Conservation (phyloP, 1,140 invertebrate genomes). For the Chelonus insularis region DNA sequence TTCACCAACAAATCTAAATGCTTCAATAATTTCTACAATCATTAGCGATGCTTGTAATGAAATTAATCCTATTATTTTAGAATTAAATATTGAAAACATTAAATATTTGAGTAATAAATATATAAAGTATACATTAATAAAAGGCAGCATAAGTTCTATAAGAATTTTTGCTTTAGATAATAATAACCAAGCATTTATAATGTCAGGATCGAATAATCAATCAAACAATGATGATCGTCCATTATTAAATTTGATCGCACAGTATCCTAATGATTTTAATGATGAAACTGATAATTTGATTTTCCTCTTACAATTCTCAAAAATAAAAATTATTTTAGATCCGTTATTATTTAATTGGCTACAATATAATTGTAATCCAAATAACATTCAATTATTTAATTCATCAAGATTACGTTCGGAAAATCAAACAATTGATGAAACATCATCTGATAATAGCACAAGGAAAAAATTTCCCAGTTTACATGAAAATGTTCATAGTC, state of each 20-base stretch:
- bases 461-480: conserved; percentile 54
- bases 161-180: conserved; percentile 62
- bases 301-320: conserved; percentile 63
- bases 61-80: conserved; percentile 60
- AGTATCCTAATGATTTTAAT: conserved; percentile 60
- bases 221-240: conserved; percentile 28
- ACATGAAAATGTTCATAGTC: conserved; percentile 56
- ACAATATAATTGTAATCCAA: conserved; percentile 49
- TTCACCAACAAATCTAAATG: conserved; percentile 40
- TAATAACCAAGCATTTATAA: conserved; percentile 61
- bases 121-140: conserved; percentile 50
- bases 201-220: conserved; percentile 63
- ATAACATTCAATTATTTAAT: too few relatives aligned
- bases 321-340: conserved; percentile 65
- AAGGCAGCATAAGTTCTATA: conserved; percentile 52
- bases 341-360: conserved; percentile 68
- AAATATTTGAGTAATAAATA: conserved; percentile 45
- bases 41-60: conserved; percentile 60
- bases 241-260: conserved; percentile 52
- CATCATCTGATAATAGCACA: conserved; percentile 47
- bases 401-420: too few relatives aligned
- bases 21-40: conserved; percentile 56
- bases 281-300: conserved; percentile 56
- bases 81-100: conserved; percentile 60
- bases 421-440: conserved; percentile 43